Conservation (phyloP, 2,113 vertebrate species). For the Recurvirostra avosetta region DNA sequence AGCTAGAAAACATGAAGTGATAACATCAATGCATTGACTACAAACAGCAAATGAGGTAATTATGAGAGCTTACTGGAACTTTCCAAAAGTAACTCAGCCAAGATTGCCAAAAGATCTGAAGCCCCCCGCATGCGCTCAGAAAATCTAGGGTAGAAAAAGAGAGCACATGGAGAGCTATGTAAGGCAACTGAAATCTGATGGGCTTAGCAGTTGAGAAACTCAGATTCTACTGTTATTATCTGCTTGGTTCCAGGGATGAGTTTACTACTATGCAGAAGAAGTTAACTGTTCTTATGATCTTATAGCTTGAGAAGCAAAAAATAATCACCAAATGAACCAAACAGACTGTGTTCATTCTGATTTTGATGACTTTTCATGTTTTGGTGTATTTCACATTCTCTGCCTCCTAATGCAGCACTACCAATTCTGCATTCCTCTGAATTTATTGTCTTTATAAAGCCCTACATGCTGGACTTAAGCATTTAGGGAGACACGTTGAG, state of each 20-base stretch:
- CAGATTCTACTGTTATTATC: not conserved
- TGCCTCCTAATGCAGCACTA: not conserved
- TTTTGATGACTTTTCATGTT: not conserved
- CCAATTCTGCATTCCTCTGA: not conserved
- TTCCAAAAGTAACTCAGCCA: not conserved
- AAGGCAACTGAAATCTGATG: not conserved
- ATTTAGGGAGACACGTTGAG: not conserved
- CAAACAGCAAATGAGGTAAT: not conserved
- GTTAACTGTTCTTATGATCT: not conserved
- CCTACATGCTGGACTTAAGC: not conserved
- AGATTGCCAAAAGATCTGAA: not conserved
- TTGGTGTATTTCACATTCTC: not conserved
- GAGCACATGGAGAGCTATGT: not conserved
- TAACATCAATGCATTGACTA: not conserved
- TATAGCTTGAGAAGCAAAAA: not conserved
- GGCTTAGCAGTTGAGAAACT: not conserved
- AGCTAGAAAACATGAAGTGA: not conserved
- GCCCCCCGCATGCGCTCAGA: not conserved
- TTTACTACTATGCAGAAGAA: not conserved
- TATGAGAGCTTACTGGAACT: not conserved
- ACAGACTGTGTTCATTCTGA: not conserved
- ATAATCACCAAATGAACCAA: not conserved
- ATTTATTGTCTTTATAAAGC: not conserved
- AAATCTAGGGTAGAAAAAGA: not conserved
- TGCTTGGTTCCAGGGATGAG: not conserved